Base-by-base conservation (phyloP, 2,888 invertebrate species). In the Imbricaverruca yamaguchii region DNA sequence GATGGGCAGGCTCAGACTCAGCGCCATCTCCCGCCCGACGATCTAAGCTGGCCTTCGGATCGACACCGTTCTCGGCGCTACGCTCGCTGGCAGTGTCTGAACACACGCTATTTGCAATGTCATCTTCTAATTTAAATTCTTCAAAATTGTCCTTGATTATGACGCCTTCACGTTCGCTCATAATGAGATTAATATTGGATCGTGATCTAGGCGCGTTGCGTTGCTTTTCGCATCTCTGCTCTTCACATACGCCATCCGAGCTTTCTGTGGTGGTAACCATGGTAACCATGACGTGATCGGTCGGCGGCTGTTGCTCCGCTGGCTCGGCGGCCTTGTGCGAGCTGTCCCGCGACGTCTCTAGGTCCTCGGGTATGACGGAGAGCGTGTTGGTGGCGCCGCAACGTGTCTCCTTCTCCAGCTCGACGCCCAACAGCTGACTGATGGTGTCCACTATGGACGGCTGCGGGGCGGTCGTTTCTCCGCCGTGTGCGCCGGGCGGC, bases 91-190 rank as follows among this genome's bases (percentile, higher is more conserved):
- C 57, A 3, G 79, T 25, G 56, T 82, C 83, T 39, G 82, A 81
- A 53, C 81, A 83, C 39, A 83, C 81, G 61, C 84, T 84, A 67
- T 59, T 81, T 80, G 83, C 81, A 80, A 83, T 80, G 81, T 91
- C 91, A 81, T 93, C 93, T 86, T 93, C 93, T 85, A 93, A 89
- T 86, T 92, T 92, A 86, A 93, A 93, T 86, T 93, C 93, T 86
- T 93, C 93, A 85, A 93, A 93, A 87, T 93, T 93, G 86, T 93
- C 92, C 83, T 92, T 91, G 85, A 93, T 89, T 77, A 82, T 86
- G 92, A 92, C 85, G 91, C 92, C 85, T 91, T 91, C 91, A 90
- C 90, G 84, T 90, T 86, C 91, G 91, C 83, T 91, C 81, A 82
- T 82, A 59, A 83, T 81, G 78, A 83, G 82, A 12, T 80, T 69